Conservation (phyloP, 2,888 invertebrate genomes). For the Steromphala cineraria region DNA sequence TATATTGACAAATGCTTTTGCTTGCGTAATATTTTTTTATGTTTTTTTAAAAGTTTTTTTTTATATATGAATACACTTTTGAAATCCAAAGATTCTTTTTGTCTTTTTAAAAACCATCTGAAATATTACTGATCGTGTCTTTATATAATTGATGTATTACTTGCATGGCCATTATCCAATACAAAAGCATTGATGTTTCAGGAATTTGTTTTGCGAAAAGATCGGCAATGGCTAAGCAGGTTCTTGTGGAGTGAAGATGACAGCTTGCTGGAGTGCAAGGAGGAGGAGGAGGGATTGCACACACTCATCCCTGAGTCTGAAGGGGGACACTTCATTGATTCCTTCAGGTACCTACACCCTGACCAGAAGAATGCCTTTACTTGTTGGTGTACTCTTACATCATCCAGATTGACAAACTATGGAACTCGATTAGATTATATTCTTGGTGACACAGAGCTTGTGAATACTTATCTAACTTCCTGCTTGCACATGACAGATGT, state of each 20-base stretch:
- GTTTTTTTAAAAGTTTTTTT: too few relatives aligned
- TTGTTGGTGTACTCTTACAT: constrained; percentile 77
- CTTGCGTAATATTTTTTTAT: too few relatives aligned
- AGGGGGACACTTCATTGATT: constrained; percentile 74
- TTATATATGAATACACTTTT: too few relatives aligned
- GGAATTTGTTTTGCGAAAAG: constrained; percentile 63
- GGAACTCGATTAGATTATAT: constrained; percentile 78
- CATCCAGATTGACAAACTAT: constrained; percentile 77
- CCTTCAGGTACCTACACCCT: constrained; percentile 76
- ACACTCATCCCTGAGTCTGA: constrained; percentile 19
- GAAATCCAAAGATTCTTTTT: too few relatives aligned
- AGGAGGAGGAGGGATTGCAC: not conserved
- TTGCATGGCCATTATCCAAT: not conserved
- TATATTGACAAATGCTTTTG: too few relatives aligned
- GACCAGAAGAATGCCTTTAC: constrained; percentile 74
- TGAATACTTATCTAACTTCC: constrained; percentile 48
- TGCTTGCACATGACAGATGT: constrained; percentile 68
- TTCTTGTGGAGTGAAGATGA: constrained; percentile 59
- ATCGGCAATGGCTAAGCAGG: constrained; percentile 73
- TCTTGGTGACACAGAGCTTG: constrained; percentile 69
- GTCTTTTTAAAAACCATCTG: too few relatives aligned
- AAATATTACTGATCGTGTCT: too few relatives aligned
- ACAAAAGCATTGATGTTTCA: constrained; percentile 35
- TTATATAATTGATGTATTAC: not conserved
- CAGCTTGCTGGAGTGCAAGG: constrained; percentile 10